These are phyloP conservation scores for Anseranas semipalmata DNA, from an alignment of 2,113 vertebrate genomes.

Conservation along the genomic window DNA sequence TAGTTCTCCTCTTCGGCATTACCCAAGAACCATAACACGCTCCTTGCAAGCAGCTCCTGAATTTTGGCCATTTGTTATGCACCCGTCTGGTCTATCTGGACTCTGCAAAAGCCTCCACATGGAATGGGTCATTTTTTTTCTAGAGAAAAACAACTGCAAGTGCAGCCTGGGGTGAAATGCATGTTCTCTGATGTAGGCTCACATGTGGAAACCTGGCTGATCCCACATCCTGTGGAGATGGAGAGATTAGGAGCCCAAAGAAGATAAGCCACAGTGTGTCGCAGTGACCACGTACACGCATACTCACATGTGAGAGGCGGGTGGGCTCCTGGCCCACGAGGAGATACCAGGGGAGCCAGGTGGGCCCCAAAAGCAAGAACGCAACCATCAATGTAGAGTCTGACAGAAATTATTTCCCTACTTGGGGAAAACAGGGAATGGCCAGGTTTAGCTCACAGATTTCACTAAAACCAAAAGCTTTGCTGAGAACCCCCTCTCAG, in stretches of 20 bases:
- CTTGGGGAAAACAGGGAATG: not conserved
- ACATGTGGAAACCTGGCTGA: not conserved
- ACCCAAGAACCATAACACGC: not conserved
- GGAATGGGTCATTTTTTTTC: not conserved
- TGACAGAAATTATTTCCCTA: not conserved
- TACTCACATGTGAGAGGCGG: rapidly evolving
- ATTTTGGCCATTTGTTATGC: not conserved
- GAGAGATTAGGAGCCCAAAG: not conserved
- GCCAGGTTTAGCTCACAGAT: not conserved
- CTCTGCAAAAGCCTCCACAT: not conserved
- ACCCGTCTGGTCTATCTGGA: not conserved
- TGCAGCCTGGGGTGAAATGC: not conserved
- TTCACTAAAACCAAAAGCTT: not conserved
- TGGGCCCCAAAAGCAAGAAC: not conserved
- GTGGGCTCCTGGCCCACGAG: not conserved
- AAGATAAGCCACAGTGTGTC: not conserved
- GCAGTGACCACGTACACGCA: rapidly evolving
- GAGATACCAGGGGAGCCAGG: not conserved
- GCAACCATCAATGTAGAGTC: not conserved
- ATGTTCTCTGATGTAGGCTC: not conserved
- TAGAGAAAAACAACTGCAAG: not conserved
- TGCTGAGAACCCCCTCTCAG: not conserved
- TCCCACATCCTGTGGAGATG: not conserved
- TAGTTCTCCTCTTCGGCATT: not conserved
- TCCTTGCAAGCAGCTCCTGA: not conserved